These are phyloP conservation scores for Poicephalus gulielmi DNA, from an alignment of 2,113 vertebrate genomes.

Conservation along the genomic window DNA sequence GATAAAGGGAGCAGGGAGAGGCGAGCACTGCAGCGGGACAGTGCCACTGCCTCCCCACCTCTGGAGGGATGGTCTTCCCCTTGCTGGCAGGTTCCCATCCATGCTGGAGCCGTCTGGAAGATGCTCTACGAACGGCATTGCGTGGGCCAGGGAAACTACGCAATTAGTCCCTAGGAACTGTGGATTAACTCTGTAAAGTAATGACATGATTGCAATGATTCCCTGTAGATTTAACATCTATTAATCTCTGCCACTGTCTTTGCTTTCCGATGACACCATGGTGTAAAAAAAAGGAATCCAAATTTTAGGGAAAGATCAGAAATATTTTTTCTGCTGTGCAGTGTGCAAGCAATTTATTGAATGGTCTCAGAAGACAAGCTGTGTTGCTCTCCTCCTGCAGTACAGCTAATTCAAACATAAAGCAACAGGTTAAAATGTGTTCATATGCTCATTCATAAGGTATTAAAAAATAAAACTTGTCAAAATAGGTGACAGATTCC, in stretches of 20 bases:
- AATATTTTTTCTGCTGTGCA: not conserved
- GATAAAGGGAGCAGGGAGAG: not conserved
- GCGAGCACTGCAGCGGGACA: not conserved
- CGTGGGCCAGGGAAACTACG: not conserved
- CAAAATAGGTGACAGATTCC: constrained; percentile 40
- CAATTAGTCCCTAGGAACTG: not conserved
- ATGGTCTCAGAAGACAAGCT: not conserved
- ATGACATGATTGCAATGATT: fast-evolving
- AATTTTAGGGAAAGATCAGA: not conserved
- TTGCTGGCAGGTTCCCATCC: not conserved
- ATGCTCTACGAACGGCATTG: not conserved
- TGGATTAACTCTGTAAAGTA: not conserved
- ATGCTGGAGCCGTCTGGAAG: fast-evolving
- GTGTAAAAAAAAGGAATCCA: not conserved
- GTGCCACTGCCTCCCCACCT: not conserved
- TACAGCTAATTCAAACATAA: not conserved
- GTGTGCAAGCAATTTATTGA: constrained; percentile 5
- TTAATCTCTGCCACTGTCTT: not conserved
- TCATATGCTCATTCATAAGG: not conserved
- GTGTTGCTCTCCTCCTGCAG: not conserved
- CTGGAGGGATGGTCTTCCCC: not conserved
- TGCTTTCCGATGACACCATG: not conserved
- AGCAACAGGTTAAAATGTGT: constrained; percentile 46
- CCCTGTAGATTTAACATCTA: not conserved
- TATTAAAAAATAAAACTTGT: constrained; percentile 7